A percentile compares a stretch with the other conserved stretches of the same genome.
These are phyloP conservation scores for Clarias platycephalus DNA, from an alignment of 2,797 vertebrate genomes.

Conservation along the genomic window DNA sequence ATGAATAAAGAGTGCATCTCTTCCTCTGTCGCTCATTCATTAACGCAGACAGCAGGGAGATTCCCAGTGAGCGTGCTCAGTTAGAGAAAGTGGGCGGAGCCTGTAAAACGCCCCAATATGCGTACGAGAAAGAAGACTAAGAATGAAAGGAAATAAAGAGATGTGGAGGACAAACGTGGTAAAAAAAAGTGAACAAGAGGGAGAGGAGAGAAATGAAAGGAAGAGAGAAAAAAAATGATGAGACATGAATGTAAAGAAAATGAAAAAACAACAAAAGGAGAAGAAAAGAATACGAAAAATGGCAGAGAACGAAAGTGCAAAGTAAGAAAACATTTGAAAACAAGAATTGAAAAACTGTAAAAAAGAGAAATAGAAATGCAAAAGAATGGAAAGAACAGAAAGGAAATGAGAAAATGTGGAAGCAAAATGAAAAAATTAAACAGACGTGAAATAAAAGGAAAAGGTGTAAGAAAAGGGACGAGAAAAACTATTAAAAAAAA, in stretches of 20 bases:
- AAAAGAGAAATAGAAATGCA: neutral
- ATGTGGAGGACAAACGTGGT: neutral
- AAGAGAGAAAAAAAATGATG: no score
- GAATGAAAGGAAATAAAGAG: neutral
- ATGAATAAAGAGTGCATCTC: constrained; percentile 12
- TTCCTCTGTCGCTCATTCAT: constrained; percentile 21
- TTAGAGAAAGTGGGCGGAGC: neutral
- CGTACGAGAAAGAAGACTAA: neutral
- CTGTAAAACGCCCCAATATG: neutral
- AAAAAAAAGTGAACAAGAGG: neutral
- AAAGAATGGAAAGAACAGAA: neutral
- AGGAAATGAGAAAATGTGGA: neutral
- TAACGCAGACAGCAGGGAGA: neutral
- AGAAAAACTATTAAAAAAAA: neutral
- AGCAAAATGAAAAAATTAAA: no score
- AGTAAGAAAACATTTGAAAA: neutral
- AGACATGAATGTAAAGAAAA: neutral
- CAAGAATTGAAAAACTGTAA: neutral
- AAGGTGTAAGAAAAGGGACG: neutral
- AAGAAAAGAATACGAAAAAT: neutral
- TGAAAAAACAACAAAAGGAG: neutral
- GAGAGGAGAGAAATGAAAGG: neutral
- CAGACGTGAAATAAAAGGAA: neutral
- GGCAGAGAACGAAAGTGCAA: neutral
- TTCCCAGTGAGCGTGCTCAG: neutral